Evolutionary conservation across 1,140 invertebrate species (phyloP), one percentile per base, ranked within the genome.

Genomic region (Drosophila littoralis): DNA sequence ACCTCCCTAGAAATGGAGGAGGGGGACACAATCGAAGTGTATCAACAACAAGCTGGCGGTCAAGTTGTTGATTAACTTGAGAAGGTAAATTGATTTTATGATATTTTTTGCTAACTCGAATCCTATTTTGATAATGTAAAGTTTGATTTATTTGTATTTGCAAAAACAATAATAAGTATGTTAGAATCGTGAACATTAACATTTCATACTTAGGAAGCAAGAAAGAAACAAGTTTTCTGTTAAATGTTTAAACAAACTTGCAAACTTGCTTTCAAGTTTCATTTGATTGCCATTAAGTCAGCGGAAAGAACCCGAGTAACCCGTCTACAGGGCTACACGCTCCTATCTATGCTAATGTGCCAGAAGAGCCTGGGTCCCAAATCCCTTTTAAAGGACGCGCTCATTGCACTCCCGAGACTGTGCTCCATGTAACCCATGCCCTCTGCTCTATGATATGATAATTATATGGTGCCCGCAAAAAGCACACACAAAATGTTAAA

Each of bases 1-100:
- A 95, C 95, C 43, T 95, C 95, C 22, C 93, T 98, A 78, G 97
- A 98, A 88, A 98, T 98, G 97, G 97, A 98, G 92, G 97, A 98
- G 93, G 97, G 97, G 5, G 97, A 98, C 89, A 97, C 97, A 76
- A 98, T 98, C 93, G 97, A 98, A 93, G 97, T 98, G 55, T 98
- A 98, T 92, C 97, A 98, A 93, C 97, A 98, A 93, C 97, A 98
- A 93, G 97, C 97, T 48, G 97, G 97, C 65, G 97, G 97, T 22
- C 22, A 22, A 22, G 22, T 22, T 22, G 22, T 22, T 22, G 22
- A 22, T 22, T 22, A 22, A 22, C 22, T 22, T 22, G 22, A 22
- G 22, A 22, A 1, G 22, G 2, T 22, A 2, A 22, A 22, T 22
- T 22, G 1, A 22, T 22, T 22, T 22, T 22, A 22, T 22, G 22